These are phyloP conservation scores for Ispidina lecontei DNA, from an alignment of 2,797 vertebrate genomes.

Conservation along the genomic window DNA sequence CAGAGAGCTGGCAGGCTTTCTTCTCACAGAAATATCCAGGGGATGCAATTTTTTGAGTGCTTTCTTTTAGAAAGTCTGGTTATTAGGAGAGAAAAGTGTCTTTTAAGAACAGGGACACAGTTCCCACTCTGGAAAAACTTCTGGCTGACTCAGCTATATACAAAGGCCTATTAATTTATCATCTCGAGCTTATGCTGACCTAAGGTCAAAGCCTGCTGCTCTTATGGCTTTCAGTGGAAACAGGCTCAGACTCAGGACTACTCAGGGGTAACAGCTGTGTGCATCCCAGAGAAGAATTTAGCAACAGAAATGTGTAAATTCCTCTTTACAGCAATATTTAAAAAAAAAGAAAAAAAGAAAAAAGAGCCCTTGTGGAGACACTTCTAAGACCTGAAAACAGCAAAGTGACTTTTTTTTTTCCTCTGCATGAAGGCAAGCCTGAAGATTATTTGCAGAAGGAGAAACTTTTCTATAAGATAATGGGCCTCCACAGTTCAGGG, in stretches of 20 bases:
- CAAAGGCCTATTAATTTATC: slow-evolving; percentile 20
- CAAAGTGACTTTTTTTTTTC: neutral
- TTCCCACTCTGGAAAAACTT: slow-evolving; percentile 7
- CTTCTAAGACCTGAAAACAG: neutral
- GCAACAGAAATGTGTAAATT: neutral
- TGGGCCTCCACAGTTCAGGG: neutral
- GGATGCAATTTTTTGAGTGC: neutral
- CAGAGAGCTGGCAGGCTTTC: neutral
- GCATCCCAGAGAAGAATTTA: neutral
- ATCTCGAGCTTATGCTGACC: neutral
- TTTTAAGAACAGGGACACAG: neutral
- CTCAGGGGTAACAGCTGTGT: neutral
- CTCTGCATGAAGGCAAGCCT: neutral
- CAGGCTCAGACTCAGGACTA: neutral
- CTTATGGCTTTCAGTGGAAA: neutral
- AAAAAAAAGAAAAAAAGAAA: neutral
- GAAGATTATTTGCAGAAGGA: slow-evolving; percentile 30
- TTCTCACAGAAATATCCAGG: neutral
- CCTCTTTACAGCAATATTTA: neutral
- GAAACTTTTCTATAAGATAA: slow-evolving; percentile 30
- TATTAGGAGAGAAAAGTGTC: neutral
- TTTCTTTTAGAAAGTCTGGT: neutral
- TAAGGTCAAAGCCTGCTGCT: neutral
- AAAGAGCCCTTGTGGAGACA: neutral
- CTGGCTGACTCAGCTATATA: neutral